Evolutionary conservation across 2,797 vertebrate genomes (phyloP).

Genomic region (Thunnus albacares): DNA sequence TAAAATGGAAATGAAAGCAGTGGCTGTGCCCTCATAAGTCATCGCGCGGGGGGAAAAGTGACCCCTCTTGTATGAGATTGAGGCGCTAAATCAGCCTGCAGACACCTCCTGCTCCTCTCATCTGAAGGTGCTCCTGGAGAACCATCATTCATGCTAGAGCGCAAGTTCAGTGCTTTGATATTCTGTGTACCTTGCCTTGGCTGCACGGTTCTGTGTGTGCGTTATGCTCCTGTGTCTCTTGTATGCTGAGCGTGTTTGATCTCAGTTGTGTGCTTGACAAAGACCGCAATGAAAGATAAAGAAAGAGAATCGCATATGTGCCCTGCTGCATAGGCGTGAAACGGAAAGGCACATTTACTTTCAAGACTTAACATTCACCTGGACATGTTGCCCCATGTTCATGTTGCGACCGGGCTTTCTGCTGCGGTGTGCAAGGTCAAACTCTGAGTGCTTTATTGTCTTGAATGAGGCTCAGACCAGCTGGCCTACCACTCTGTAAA

Average conservation of each 20-base stretch:
- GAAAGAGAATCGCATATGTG: constrained; percentile 55
- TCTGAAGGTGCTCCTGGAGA: constrained; percentile 68
- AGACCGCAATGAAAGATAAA: constrained; percentile 7
- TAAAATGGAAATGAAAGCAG: constrained; percentile 77
- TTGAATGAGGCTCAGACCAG: constrained; percentile 31
- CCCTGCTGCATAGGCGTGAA: background rate
- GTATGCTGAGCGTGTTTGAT: constrained; percentile 51
- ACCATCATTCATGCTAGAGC: constrained; percentile 77
- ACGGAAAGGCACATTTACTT: constrained; percentile 3
- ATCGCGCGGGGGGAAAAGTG: constrained; percentile 59
- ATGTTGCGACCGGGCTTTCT: constrained; percentile 4
- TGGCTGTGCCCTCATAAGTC: constrained; percentile 69
- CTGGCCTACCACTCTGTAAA: constrained; percentile 42
- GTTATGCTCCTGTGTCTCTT: constrained; percentile 17
- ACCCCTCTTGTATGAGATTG: constrained; percentile 68
- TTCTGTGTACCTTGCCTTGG: constrained; percentile 41
- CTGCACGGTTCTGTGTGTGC: constrained; percentile 5
- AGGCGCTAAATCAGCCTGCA: constrained; percentile 80
- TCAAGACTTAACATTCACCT: background rate
- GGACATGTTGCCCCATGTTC: background rate
- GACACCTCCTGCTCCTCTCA: constrained; percentile 67
- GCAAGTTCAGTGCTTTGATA: constrained; percentile 63
- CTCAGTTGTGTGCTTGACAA: constrained; percentile 31
- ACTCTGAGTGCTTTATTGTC: constrained; percentile 26
- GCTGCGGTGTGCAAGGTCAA: constrained; percentile 32